Conservation (phyloP, 2,888 invertebrate genomes). For the Celastrina argiolus region DNA sequence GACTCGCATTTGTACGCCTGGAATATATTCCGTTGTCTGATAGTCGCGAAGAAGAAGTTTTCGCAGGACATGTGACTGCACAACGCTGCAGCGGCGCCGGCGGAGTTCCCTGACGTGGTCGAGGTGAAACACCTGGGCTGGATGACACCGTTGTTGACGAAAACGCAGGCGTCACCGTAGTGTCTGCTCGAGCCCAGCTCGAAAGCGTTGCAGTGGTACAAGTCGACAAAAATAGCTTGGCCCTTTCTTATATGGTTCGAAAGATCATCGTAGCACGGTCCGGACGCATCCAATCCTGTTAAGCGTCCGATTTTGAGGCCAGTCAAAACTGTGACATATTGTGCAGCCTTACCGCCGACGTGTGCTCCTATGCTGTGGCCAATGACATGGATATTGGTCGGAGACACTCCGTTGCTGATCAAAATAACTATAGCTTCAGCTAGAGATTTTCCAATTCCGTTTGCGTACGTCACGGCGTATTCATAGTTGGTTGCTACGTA, state of each 20-base stretch:
- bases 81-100: constrained; percentile 51
- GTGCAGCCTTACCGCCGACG: constrained; percentile 56
- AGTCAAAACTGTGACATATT: constrained; percentile 47
- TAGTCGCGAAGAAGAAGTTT: constrained; percentile 55
- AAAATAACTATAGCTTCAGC: constrained; percentile 51
- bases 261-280: constrained; percentile 62
- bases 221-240: constrained; percentile 79
- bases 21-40: constrained; percentile 50
- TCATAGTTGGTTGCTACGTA: constrained; percentile 50
- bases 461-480: constrained; percentile 57
- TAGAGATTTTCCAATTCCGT: constrained; percentile 61
- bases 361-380: constrained; percentile 70
- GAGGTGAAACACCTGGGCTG: constrained; percentile 74
- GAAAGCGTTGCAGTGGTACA: constrained; percentile 79
- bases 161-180: constrained; percentile 77
- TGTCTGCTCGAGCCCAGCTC: constrained; percentile 67
- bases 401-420: constrained; percentile 47
- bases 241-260: constrained; percentile 69
- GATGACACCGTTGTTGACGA: constrained; percentile 74
- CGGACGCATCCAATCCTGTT: constrained; percentile 66
- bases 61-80: constrained; percentile 64
- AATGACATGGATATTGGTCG: constrained; percentile 57
- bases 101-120: not conserved
- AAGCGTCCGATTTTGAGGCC: constrained; percentile 53
- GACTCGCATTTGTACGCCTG: constrained; percentile 56